phyloP scores from a whole-genome alignment of 2,113 vertebrate genomes.

The Pomatorhinus ruficollis region DNA sequence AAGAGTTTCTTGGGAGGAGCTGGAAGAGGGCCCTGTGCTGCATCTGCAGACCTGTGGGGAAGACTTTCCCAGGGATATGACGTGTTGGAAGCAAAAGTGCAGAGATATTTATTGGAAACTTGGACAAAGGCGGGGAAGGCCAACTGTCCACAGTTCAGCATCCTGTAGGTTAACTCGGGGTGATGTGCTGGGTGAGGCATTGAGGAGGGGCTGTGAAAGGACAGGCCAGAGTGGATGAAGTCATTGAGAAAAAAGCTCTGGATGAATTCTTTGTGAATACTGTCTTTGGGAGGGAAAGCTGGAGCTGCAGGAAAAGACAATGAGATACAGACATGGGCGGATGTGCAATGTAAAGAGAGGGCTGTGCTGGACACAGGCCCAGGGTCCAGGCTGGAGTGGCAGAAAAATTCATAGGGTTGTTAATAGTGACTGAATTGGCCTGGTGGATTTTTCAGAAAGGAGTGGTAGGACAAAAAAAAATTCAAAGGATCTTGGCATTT shows the following conservation, averaged over 20 bases:
- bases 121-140: not conserved
- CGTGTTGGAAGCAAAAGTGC: not conserved
- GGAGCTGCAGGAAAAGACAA: not conserved
- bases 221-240: constrained; percentile 4
- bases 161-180: not conserved
- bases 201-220: not conserved
- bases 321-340: not conserved
- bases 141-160: not conserved
- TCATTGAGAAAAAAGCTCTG: not conserved
- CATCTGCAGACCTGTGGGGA: not conserved
- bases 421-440: not conserved
- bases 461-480: not conserved
- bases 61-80: not conserved
- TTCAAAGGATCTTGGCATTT: not conserved
- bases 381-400: not conserved
- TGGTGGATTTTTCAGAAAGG: not conserved
- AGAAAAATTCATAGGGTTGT: not conserved
- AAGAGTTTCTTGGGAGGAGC: not conserved
- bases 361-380: constrained; percentile 1
- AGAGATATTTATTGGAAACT: not conserved
- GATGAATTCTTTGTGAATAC: constrained; percentile 40
- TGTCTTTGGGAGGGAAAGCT: constrained; percentile 39
- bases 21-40: not conserved
- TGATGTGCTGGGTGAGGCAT: not conserved
- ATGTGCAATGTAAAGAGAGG: not conserved